Conservation (phyloP, 2,888 invertebrate genomes). For the Synergus umbraculus region DNA sequence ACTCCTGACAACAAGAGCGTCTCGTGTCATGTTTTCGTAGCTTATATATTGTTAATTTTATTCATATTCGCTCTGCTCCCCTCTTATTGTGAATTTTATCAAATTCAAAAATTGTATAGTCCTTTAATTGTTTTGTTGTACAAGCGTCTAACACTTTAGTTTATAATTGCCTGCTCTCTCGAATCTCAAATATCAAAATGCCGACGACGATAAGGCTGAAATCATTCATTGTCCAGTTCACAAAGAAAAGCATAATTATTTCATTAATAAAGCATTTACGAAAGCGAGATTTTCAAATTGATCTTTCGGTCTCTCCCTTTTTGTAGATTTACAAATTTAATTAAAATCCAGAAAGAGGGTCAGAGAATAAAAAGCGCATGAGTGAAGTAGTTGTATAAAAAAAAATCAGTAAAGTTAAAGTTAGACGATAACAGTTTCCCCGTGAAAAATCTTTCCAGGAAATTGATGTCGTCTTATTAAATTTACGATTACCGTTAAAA, state of each 20-base stretch:
- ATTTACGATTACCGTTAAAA: conserved; percentile 19
- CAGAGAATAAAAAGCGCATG: not conserved
- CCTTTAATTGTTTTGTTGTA: not conserved
- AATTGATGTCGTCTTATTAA: not conserved
- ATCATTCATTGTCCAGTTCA: conserved; percentile 5
- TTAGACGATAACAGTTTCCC: too few species aligned
- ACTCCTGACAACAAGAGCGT: not conserved
- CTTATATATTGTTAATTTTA: conserved; percentile 39
- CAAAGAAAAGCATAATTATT: not conserved
- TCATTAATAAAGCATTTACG: not conserved
- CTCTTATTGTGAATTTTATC: conserved; percentile 41
- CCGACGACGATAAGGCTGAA: conserved; percentile 3
- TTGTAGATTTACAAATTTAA: conserved; percentile 3
- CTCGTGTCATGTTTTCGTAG: conserved; percentile 26
- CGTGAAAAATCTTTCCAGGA: too few species aligned
- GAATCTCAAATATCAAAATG: conserved; percentile 8
- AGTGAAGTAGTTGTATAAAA: not conserved
- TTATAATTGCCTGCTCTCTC: not conserved
- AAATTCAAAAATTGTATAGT: conserved; percentile 15
- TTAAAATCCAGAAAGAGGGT: not conserved
- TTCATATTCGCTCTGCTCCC: conserved; percentile 42
- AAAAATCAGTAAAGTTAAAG: not conserved
- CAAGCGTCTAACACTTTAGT: not conserved
- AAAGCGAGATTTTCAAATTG: not conserved
- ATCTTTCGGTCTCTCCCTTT: not conserved